phyloP scores from a whole-genome alignment of 1,140 invertebrate species.

The Vanessa tameamea region DNA sequence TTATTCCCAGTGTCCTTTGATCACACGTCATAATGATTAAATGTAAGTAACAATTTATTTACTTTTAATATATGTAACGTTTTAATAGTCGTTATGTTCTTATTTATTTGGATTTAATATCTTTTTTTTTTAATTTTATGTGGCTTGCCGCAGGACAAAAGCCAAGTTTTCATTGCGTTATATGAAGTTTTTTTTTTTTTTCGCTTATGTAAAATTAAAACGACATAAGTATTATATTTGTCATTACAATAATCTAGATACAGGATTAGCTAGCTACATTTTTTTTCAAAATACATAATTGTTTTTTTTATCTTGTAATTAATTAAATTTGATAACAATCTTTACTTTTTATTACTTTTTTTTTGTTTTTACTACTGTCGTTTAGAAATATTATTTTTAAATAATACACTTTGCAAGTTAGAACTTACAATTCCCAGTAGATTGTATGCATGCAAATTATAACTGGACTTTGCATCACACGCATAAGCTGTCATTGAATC shows the following conservation, averaged over 20 bases:
- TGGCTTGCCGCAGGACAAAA: no score
- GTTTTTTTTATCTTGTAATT: no score
- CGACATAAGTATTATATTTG: no score
- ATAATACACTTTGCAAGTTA: background rate
- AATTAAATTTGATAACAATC: no score
- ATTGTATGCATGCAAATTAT: conserved; percentile 25
- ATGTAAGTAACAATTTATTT: conserved; percentile 35
- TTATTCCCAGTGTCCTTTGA: background rate
- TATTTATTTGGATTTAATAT: background rate
- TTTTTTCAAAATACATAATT: no score
- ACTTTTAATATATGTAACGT: conserved; percentile 11
- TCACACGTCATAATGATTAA: conserved; percentile 39
- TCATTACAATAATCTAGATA: no score
- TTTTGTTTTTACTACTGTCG: no score
- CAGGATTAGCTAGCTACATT: no score
- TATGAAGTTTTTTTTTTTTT: background rate
- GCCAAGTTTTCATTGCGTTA: background rate
- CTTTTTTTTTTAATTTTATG: background rate
- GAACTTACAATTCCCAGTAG: conserved; percentile 11
- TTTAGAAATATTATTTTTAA: no score
- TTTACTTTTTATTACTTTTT: no score
- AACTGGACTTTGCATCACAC: conserved; percentile 27
- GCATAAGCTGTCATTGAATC: conserved; percentile 11
- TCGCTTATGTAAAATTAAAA: no score
- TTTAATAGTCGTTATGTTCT: background rate